phyloP scores from a whole-genome alignment of 2,113 vertebrate genomes.

The Oreochromis spilurus region DNA sequence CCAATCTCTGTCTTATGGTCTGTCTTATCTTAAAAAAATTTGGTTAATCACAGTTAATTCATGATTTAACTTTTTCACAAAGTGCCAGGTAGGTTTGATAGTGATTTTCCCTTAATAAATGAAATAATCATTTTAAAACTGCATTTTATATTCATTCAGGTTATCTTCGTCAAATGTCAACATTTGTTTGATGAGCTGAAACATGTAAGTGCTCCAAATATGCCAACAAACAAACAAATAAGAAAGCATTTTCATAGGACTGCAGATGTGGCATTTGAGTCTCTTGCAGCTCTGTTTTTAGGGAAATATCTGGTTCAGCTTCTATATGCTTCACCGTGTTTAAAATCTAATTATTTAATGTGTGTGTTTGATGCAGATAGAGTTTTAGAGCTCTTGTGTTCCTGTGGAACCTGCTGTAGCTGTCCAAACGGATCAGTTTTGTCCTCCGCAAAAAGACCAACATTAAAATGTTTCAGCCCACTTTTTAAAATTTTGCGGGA shows the following conservation, averaged over 20 bases:
- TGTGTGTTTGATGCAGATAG: background rate
- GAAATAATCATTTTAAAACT: background rate
- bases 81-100: background rate
- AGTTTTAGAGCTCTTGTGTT: background rate
- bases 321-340: background rate
- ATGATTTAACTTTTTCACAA: background rate
- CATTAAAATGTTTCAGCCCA: background rate
- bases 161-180: background rate
- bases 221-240: background rate
- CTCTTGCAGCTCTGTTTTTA: background rate
- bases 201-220: background rate
- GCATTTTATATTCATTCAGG: background rate
- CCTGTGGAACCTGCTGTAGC: background rate
- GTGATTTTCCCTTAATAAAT: background rate
- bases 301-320: background rate
- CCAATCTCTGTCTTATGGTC: no score
- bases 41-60: background rate
- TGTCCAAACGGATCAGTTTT: background rate
- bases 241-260: background rate
- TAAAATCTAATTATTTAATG: accelerated
- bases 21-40: background rate
- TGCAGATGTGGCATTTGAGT: background rate
- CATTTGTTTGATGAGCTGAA: background rate
- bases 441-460: background rate
- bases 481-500: background rate